phyloP scores from a whole-genome alignment of 1,140 invertebrate species.

The Harpegnathos saltator region DNA sequence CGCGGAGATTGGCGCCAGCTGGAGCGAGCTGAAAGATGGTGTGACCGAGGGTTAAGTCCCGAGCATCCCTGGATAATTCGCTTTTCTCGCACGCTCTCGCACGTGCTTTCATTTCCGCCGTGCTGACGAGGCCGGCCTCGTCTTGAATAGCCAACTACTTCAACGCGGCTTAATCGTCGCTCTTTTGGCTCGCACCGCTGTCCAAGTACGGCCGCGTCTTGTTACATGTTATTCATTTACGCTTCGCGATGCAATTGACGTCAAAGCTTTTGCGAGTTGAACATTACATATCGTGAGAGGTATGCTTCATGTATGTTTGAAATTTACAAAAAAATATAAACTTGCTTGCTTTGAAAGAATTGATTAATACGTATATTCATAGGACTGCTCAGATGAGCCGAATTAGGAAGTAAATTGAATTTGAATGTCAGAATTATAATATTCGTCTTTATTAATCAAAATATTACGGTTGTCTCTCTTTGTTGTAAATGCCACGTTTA shows the following conservation, averaged over 20 bases:
- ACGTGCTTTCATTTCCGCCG: slow-evolving; percentile 67
- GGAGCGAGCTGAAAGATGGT: slow-evolving; percentile 12
- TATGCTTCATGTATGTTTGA: background rate
- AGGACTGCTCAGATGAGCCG: no score
- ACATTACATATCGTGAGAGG: slow-evolving; percentile 2
- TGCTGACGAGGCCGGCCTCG: slow-evolving; percentile 44
- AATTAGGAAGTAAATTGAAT: no score
- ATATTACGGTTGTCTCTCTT: background rate
- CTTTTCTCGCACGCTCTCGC: slow-evolving; percentile 60
- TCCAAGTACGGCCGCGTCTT: background rate
- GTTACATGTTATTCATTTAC: background rate
- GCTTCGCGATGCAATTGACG: background rate
- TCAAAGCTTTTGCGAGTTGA: slow-evolving; percentile 15
- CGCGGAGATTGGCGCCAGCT: slow-evolving; percentile 49
- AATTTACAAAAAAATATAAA: background rate
- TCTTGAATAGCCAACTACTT: slow-evolving; percentile 71
- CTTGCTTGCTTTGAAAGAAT: no score
- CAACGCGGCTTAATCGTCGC: slow-evolving; percentile 64
- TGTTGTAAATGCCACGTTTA: background rate
- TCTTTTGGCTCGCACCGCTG: slow-evolving; percentile 53
- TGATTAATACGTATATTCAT: no score
- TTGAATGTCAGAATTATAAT: background rate
- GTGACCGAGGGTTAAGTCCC: slow-evolving; percentile 42
- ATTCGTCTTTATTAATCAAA: slow-evolving; percentile 31
- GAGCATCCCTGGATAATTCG: slow-evolving; percentile 66